A percentile compares a stretch with the other conserved stretches of the same genome.
These are phyloP conservation scores for Tachina fera DNA, from an alignment of 2,888 invertebrate species.

Conservation along the genomic window DNA sequence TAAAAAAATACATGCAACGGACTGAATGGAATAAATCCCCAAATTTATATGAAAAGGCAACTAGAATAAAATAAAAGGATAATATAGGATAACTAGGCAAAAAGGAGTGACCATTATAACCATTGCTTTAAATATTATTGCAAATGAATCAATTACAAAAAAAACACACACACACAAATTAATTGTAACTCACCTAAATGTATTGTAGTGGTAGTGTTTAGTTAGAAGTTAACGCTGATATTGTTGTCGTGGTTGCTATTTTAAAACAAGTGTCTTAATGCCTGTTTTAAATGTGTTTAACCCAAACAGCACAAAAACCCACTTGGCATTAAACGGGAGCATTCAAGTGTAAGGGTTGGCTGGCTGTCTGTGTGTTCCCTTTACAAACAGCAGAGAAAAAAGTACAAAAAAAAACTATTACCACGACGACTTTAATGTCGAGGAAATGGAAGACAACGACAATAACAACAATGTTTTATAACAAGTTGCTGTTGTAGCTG, in stretches of 20 bases:
- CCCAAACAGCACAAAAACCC: constrained; percentile 49
- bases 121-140: constrained; percentile 18
- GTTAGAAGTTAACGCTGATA: not conserved
- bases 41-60: constrained; percentile 21
- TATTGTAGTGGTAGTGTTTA: constrained; percentile 1
- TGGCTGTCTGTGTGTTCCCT: constrained; percentile 28
- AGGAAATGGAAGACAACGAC: not conserved
- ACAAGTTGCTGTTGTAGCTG: constrained; percentile 25
- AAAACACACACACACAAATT: constrained; percentile 19
- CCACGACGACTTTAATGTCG: not conserved
- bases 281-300: constrained; percentile 30
- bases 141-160: constrained; percentile 42
- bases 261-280: constrained; percentile 48
- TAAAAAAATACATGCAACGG: not conserved
- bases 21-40: not conserved
- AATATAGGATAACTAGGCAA: constrained; percentile 37
- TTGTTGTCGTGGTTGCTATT: constrained; percentile 10
- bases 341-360: constrained; percentile 60
- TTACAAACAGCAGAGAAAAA: not conserved
- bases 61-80: constrained; percentile 27
- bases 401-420: not conserved
- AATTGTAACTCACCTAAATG: constrained; percentile 66
- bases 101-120: constrained; percentile 5
- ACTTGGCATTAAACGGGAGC: constrained; percentile 61
- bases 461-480: constrained; percentile 23